Evolutionary conservation across 2,797 vertebrate genomes (phyloP), one percentile per base, ranked within the genome.

Genomic region (Myotis myotis): DNA sequence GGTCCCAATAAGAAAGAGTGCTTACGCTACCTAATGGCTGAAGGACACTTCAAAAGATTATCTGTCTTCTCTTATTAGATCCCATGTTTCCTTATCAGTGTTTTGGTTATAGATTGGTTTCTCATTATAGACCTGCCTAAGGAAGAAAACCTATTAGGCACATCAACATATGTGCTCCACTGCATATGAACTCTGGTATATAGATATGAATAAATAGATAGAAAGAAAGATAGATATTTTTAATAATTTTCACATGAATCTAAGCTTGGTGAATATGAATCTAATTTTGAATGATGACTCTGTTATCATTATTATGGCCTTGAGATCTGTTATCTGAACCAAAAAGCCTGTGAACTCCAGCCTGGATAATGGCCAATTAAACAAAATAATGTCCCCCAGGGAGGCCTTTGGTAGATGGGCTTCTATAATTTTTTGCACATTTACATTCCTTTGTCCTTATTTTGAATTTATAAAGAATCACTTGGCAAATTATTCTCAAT

Each of bases 391-490:
- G 13, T 60, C 47, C 9, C n/a, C 49, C 16, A 47, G 1, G 38
- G 30, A 91, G 9, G n/a, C 20, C 17, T 68, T 87, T 75, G 28
- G 57, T 79, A 90, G 22, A 80, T 53, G 13, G 22, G 3, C 3
- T 75, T 94, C 81, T n/a, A 44, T 87, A 4, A n/a, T 75, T 91
- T 89, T 93, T 78, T 72, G 84, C 10, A 81, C 3, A 68, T 70
- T 23, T 85, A n/a, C n/a, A 53, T 82, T 93, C 16, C 33, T 96
- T 57, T 84, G 30, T 84, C 33, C 33, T 36, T 78, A 30, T 78
- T 94, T 91, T 84, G 6, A 66, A 72, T 91, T 76, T 88, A 76
- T 91, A 86, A 81, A 92, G 70, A 89, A 60, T n/a, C 22, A 80
- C 75, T 80, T 93, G 28, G 47, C n/a, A 93, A 91, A 64, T 44